Conservation (phyloP, 2,113 vertebrate species). For the Bos javanicus region DNA sequence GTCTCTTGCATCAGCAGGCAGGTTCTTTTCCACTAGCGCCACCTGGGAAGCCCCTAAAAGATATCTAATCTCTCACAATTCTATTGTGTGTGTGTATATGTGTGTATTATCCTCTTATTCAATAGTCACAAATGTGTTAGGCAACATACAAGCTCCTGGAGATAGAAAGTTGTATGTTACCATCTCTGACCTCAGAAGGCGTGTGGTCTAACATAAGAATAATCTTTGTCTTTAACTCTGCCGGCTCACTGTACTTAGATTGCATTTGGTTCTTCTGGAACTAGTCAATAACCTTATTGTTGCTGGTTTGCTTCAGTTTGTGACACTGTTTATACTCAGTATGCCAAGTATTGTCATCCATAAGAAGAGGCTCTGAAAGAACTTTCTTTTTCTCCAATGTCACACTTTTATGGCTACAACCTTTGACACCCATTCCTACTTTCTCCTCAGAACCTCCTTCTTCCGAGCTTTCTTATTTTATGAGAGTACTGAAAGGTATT, state of each 20-base stretch:
- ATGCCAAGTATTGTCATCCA: not conserved
- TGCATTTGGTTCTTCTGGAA: not conserved
- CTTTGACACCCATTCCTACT: not conserved
- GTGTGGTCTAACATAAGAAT: not conserved
- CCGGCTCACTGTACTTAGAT: not conserved
- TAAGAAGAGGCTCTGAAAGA: not conserved
- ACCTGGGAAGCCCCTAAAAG: not conserved
- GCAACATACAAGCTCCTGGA: not conserved
- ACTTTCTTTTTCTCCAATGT: not conserved
- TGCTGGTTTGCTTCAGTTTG: not conserved
- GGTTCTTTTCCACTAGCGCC: not conserved
- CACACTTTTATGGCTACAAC: not conserved
- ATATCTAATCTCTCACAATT: not conserved
- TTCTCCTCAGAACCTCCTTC: not conserved
- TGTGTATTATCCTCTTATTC: not conserved
- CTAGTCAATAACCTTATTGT: not conserved
- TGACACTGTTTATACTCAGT: not conserved
- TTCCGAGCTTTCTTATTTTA: constrained; percentile 5
- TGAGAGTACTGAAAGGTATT: not conserved
- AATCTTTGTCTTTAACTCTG: not conserved
- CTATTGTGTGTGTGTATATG: not conserved
- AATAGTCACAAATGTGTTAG: not conserved
- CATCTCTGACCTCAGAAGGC: not conserved
- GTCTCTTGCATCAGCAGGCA: not conserved
- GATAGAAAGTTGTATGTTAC: not conserved